These are phyloP conservation scores for Clarias pachynema DNA, from an alignment of 2,797 vertebrate genomes.

Conservation along the genomic window DNA sequence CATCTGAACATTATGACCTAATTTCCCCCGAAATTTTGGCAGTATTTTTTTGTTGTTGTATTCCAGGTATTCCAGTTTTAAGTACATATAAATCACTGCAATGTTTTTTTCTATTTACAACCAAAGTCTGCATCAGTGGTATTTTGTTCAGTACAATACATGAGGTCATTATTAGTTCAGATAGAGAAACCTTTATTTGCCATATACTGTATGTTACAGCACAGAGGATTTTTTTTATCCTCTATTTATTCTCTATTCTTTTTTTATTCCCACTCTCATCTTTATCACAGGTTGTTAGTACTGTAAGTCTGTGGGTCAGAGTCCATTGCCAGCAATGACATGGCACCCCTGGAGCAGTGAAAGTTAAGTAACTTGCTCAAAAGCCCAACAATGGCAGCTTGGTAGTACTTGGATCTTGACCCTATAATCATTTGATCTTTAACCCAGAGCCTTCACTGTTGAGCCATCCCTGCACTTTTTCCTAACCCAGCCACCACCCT, in stretches of 20 bases:
- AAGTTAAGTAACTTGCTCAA: not conserved
- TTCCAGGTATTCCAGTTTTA: not conserved
- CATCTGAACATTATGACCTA: not conserved
- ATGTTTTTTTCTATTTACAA: too few species aligned
- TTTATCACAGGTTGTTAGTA: too few species aligned
- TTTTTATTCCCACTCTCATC: too few species aligned
- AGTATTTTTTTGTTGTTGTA: not conserved
- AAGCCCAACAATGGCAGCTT: not conserved
- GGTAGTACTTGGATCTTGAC: not conserved
- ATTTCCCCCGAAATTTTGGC: not conserved
- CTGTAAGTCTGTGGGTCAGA: not conserved
- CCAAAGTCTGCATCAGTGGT: too few species aligned
- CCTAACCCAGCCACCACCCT: not conserved
- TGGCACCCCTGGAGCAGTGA: not conserved
- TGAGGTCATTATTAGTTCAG: not conserved
- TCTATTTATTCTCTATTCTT: too few species aligned
- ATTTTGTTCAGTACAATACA: not conserved
- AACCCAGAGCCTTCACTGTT: not conserved
- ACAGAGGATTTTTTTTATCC: not conserved
- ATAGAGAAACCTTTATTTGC: not conserved
- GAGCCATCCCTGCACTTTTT: not conserved
- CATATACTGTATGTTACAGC: not conserved
- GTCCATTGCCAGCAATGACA: not conserved
- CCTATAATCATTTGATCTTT: not conserved
- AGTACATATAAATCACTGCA: not conserved